Percentiles rank a stretch among this genome's conserved stretches.
These are phyloP conservation scores for Teleogryllus occipitalis DNA, from an alignment of 1,140 invertebrate genomes.

Conservation along the genomic window DNA sequence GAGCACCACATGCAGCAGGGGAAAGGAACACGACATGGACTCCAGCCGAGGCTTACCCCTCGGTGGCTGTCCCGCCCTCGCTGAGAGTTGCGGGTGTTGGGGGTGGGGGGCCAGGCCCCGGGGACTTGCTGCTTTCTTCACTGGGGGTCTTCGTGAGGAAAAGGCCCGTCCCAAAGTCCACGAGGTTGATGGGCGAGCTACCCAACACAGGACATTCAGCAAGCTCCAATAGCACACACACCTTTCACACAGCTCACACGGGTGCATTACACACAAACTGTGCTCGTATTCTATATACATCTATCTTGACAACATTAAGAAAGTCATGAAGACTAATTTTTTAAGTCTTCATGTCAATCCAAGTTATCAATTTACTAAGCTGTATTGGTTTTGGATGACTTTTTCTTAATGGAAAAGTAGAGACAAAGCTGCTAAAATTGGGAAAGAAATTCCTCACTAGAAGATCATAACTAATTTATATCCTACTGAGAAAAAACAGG, in stretches of 20 bases:
- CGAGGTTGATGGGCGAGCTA: conserved; percentile 82
- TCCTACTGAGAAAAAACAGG: no score
- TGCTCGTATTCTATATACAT: not conserved
- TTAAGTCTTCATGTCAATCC: no score
- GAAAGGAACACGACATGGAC: not conserved
- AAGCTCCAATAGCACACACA: no score
- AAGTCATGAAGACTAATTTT: no score
- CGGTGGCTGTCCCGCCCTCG: not conserved
- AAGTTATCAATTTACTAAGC: no score
- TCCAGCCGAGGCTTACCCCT: not conserved
- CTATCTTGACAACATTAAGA: no score
- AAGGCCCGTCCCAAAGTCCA: conserved; percentile 77
- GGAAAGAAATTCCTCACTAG: no score
- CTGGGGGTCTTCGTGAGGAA: conserved; percentile 78
- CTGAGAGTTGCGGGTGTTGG: conserved; percentile 35
- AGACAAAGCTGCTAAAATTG: no score
- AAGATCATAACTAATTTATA: no score
- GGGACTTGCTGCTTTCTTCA: conserved; percentile 62
- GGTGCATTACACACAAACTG: not conserved
- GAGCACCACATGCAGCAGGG: not conserved
- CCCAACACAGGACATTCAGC: conserved; percentile 14
- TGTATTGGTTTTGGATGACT: no score
- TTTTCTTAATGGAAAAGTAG: no score
- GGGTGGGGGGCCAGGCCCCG: conserved; percentile 36
- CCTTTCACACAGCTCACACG: not conserved